phyloP scores from a whole-genome alignment of 1,140 invertebrate genomes.

The Zelostemma sp. region DNA sequence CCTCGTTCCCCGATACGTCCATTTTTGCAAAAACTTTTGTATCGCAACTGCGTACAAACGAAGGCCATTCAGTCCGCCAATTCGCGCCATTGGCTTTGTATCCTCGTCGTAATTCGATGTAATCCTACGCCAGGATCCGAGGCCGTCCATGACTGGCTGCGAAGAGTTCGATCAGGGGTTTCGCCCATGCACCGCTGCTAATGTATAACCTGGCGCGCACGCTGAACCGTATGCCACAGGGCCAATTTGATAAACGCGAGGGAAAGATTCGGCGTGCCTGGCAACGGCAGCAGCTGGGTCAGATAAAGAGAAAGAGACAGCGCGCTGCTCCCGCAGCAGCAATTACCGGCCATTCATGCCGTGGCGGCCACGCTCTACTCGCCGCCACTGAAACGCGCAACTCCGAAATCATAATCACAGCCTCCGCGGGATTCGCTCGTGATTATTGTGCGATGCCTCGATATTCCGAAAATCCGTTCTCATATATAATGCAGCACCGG shows the following conservation, averaged over 20 bases:
- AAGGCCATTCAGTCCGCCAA: neutral
- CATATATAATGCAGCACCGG: neutral
- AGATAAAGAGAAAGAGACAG: conserved; percentile 16
- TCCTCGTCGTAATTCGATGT: conserved; percentile 6
- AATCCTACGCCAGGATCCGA: neutral
- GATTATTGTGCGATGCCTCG: neutral
- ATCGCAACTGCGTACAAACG: neutral
- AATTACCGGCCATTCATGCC: conserved; percentile 31
- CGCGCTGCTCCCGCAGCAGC: conserved; percentile 21
- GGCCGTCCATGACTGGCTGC: neutral
- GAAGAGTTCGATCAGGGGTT: neutral
- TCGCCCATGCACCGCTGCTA: too few relatives aligned
- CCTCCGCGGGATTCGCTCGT: conserved; percentile 9
- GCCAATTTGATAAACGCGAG: conserved; percentile 23
- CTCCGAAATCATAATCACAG: conserved; percentile 22
- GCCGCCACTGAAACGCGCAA: conserved; percentile 7
- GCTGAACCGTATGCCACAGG: neutral
- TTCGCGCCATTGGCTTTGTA: neutral
- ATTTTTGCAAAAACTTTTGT: too few relatives aligned
- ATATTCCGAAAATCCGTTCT: neutral
- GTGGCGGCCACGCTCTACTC: neutral
- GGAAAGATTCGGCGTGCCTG: conserved; percentile 32
- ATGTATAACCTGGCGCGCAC: neutral
- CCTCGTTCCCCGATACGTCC: too few relatives aligned
- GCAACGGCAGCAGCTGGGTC: conserved; percentile 49